Evolutionary conservation across 2,888 invertebrate genomes (phyloP).

Genomic region (Aleiodes alternator): DNA sequence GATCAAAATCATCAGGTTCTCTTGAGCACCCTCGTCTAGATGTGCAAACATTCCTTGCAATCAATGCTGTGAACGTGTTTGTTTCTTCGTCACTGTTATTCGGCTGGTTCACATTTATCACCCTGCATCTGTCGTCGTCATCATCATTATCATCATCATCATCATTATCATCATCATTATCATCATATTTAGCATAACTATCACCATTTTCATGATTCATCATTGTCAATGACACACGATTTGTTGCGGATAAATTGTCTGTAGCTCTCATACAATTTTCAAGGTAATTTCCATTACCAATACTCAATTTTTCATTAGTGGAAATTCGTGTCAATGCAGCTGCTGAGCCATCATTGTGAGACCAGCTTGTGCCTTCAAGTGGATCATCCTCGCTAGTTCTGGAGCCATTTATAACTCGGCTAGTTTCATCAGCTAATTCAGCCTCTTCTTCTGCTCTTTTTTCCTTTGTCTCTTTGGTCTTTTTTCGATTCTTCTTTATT

Average conservation of each 20-base stretch:
- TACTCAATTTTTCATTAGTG: no score
- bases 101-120: neutral
- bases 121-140: constrained; percentile 48
- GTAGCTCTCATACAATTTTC: no score
- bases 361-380: constrained; percentile 72
- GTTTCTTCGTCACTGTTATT: neutral
- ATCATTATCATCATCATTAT: neutral
- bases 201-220: constrained; percentile 8
- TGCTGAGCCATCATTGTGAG: constrained; percentile 52
- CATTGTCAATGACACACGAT: constrained; percentile 18
- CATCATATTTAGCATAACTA: neutral
- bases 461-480: constrained; percentile 3
- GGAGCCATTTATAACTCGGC: neutral
- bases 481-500: constrained; percentile 14
- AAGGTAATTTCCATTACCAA: no score
- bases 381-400: constrained; percentile 63
- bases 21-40: neutral
- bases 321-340: neutral
- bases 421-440: neutral
- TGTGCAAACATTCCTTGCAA: constrained; percentile 27
- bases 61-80: neutral
- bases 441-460: neutral
- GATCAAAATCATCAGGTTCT: constrained; percentile 18
- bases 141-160: constrained; percentile 40
- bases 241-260: constrained; percentile 10